Evolutionary conservation across 2,797 vertebrate species (phyloP).

Genomic region (Sternarchorhynchus goeldii): DNA sequence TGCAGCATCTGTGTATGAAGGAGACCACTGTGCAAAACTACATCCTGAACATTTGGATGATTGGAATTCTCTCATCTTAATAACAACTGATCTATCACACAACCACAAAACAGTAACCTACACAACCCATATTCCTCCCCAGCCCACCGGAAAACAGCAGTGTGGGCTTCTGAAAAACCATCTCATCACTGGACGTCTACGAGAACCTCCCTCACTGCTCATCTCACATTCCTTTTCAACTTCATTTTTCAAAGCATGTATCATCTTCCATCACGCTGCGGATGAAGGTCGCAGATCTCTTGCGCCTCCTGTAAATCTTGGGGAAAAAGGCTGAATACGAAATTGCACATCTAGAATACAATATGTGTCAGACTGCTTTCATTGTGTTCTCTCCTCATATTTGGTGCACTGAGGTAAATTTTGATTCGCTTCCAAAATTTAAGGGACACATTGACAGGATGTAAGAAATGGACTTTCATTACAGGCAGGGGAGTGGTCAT

Average conservation of each 20-base stretch:
- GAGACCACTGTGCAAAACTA: no score
- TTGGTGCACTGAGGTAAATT: not conserved
- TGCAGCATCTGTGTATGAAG: not conserved
- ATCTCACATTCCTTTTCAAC: slow-evolving; percentile 54
- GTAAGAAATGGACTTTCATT: no score
- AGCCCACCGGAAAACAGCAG: not conserved
- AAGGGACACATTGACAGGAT: no score
- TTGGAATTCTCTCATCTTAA: not conserved
- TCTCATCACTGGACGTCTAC: slow-evolving; percentile 39
- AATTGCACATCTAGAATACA: slow-evolving; percentile 5
- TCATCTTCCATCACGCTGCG: slow-evolving; percentile 37
- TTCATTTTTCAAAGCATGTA: slow-evolving; percentile 43
- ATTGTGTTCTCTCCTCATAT: slow-evolving; percentile 1
- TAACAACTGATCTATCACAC: slow-evolving; percentile 11
- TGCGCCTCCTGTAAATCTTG: slow-evolving; percentile 27
- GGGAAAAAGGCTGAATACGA: slow-evolving; percentile 8
- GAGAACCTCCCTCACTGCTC: slow-evolving; percentile 29
- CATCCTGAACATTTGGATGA: no score
- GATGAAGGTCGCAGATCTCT: slow-evolving; percentile 33
- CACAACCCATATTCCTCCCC: not conserved
- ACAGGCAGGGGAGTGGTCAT: no score
- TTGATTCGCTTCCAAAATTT: no score
- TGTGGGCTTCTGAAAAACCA: not conserved
- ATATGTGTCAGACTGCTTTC: slow-evolving; percentile 22
- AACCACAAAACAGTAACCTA: slow-evolving; percentile 10